phyloP scores from a whole-genome alignment of 2,113 vertebrate genomes.

The Zosterops hypoxanthus region DNA sequence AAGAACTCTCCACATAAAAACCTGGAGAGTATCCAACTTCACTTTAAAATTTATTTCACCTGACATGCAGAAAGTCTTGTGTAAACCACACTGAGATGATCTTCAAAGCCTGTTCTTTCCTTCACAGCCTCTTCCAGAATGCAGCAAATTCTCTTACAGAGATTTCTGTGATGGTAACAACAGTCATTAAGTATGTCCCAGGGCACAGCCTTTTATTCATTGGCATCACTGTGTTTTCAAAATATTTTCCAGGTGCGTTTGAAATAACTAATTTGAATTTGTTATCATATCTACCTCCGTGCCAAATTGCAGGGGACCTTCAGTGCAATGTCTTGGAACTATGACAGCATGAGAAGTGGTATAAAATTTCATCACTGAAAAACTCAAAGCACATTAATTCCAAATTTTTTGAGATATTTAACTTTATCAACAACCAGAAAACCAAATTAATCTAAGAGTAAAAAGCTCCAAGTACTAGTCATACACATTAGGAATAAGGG shows the following conservation, averaged over 20 bases:
- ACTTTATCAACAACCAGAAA: neutral
- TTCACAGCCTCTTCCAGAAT: neutral
- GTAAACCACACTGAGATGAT: neutral
- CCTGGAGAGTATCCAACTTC: neutral
- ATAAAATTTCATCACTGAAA: neutral
- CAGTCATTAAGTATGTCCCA: neutral
- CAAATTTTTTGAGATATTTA: neutral
- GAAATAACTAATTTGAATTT: neutral
- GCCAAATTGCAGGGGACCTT: neutral
- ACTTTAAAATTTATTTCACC: neutral
- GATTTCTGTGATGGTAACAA: neutral
- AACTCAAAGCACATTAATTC: neutral
- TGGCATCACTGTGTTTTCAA: neutral
- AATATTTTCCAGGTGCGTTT: neutral
- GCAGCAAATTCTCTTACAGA: neutral
- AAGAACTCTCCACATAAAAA: neutral
- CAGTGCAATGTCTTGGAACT: neutral
- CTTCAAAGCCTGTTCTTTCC: neutral
- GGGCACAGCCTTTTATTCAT: neutral
- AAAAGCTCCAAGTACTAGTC: neutral
- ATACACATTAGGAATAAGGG: neutral
- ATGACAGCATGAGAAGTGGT: neutral
- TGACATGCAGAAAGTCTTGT: neutral
- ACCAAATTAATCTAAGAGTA: neutral
- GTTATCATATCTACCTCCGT: neutral